A percentile compares a stretch with the other conserved stretches of the same genome.
Evolutionary conservation across 1,140 invertebrate species (phyloP).

Genomic region (Hetaerina americana): DNA sequence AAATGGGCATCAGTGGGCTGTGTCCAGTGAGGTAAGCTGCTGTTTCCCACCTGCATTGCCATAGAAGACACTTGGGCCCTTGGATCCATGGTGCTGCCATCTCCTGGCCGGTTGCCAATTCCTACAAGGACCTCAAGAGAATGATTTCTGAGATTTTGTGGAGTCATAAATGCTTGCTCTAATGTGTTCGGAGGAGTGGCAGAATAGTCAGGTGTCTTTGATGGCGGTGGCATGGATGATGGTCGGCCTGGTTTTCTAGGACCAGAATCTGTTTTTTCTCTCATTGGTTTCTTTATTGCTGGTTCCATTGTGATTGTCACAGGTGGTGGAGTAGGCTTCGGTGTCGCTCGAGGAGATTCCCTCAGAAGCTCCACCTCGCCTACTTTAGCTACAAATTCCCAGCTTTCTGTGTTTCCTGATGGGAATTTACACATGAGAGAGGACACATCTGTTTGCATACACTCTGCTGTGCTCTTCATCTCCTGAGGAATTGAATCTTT

Average conservation of each 20-base stretch:
- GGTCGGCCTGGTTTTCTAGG: background rate
- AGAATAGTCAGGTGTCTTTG: background rate
- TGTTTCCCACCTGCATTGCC: background rate
- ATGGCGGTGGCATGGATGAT: background rate
- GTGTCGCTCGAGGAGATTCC: background rate
- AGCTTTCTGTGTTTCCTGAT: background rate
- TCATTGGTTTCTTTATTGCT: background rate
- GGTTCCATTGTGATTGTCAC: background rate
- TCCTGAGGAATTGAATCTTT: background rate
- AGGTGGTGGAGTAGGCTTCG: background rate
- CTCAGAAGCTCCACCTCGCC: background rate
- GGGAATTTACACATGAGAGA: background rate
- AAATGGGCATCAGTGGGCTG: background rate
- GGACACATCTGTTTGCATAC: background rate
- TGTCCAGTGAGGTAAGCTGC: background rate
- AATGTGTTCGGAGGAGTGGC: background rate
- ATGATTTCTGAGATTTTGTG: background rate
- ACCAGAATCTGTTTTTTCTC: background rate
- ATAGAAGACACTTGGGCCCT: background rate
- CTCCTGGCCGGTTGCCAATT: background rate
- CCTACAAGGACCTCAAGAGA: background rate
- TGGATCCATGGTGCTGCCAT: background rate
- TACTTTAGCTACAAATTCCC: background rate
- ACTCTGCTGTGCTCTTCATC: background rate
- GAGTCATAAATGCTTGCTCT: background rate